Base-by-base conservation (phyloP, 2,888 invertebrate genomes). In the Camptogramma bilineatum region DNA sequence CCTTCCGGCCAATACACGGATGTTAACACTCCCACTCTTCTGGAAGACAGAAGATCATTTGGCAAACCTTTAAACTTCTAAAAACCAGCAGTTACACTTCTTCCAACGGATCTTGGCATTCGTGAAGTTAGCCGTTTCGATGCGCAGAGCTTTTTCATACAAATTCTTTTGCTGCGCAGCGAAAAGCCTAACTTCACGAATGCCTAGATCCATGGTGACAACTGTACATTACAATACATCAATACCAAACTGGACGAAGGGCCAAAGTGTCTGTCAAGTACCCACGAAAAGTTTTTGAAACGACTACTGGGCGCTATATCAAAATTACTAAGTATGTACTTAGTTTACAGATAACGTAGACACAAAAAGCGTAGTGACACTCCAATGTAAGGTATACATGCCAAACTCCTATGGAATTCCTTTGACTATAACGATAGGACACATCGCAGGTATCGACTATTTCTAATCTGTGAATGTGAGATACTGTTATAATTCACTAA, bases 21-120 rank as follows among this genome's bases (percentile, higher is more conserved):
- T 56, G 51, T 24, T 31, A 55, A 39, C 46, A 48, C 44, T 31
- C 10, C 8, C 1, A 17, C 51, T 46, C 50, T 53, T 42, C 44
- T n/a, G 48, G 48, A 46, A 54, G 57, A 54, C 53, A 18, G 60
- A 58, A 52, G 52, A 52, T 42, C 46, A 59, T 66, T 66, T 66
- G 66, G 63, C 66, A 60, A 63, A 18, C 44, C 54, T 59, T 51
- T 51, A 17, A 52, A 47, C 7, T 56, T 31, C 16, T 17, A 13
- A 13, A 63, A 53, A 48, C 13, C 7, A 42, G 18, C 31, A 28
- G 24, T 28, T 57, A 57, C n/a, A n/a, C n/a, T n/a, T n/a, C n/a
- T n/a, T n/a, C n/a, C n/a, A n/a, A n/a, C n/a, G n/a, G n/a, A n/a
- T n/a, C n/a, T n/a, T n/a, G n/a, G n/a, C n/a, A n/a, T n/a, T n/a